A percentile compares a stretch with the other conserved stretches of the same genome.
These are phyloP conservation scores for Calliscelio sp. DNA, from an alignment of 2,888 invertebrate genomes.

Conservation along the genomic window DNA sequence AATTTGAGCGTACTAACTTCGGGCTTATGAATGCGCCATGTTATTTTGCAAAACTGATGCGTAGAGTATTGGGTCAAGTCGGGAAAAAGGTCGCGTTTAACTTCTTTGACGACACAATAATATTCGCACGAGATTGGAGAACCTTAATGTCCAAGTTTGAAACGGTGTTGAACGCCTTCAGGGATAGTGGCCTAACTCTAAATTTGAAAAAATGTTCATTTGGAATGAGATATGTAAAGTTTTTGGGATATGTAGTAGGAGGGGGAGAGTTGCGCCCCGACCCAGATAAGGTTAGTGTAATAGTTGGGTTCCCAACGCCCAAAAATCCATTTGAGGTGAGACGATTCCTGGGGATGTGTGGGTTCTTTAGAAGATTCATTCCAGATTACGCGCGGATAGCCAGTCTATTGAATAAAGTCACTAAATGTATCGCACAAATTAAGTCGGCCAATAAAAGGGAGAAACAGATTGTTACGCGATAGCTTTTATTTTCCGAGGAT, in stretches of 20 bases:
- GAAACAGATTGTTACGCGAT: too few relatives aligned
- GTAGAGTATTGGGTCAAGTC: background rate
- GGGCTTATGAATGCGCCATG: slow-evolving; percentile 21
- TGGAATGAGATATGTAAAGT: slow-evolving; percentile 3
- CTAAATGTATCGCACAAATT: slow-evolving; percentile 6
- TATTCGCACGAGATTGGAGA: background rate
- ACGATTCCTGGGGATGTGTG: slow-evolving; percentile 28
- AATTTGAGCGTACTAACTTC: slow-evolving; percentile 33
- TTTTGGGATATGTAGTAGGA: slow-evolving; percentile 14
- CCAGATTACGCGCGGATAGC: slow-evolving; percentile 5
- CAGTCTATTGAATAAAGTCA: background rate
- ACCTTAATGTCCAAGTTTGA: slow-evolving; percentile 29
- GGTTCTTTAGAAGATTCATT: slow-evolving; percentile 10
- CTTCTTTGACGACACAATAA: slow-evolving; percentile 21
- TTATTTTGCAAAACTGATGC: slow-evolving; percentile 34
- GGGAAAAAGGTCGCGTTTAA: slow-evolving; percentile 7
- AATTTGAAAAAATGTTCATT: slow-evolving; percentile 19
- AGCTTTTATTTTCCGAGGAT: too few relatives aligned
- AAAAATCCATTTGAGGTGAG: slow-evolving; percentile 15
- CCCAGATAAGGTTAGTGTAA: slow-evolving; percentile 16
- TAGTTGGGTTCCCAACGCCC: slow-evolving; percentile 2
- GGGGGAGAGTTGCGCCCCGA: background rate
- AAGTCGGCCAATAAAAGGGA: background rate
- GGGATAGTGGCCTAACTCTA: slow-evolving; percentile 47
- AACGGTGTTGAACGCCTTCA: slow-evolving; percentile 76